Conservation (phyloP, 2,888 invertebrate genomes). For the Raillietiella orientalis region DNA sequence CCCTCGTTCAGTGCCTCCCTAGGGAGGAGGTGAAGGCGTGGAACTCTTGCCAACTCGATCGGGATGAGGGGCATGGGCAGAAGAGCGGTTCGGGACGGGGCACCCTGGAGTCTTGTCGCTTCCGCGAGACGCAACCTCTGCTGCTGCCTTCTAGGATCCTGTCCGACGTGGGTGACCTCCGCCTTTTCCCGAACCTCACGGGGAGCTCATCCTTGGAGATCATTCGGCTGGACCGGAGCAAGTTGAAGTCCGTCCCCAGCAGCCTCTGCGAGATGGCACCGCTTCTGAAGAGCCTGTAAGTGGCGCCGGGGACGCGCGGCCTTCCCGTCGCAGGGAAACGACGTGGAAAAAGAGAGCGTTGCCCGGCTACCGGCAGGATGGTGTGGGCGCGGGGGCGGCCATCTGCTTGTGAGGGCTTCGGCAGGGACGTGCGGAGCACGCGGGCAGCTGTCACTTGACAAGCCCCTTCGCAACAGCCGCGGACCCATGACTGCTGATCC, state of each 20-base stretch:
- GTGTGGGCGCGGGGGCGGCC: neutral
- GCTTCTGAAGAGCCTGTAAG: constrained; percentile 52
- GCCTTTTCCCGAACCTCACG: constrained; percentile 45
- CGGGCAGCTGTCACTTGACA: no score
- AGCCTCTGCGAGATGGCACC: constrained; percentile 43
- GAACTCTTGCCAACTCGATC: no score
- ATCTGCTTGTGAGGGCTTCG: no score
- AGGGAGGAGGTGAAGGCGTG: no score
- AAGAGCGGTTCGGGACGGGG: no score
- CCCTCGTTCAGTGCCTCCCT: no score
- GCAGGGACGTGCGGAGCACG: no score
- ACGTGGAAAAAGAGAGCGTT: neutral
- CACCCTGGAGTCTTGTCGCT: no score
- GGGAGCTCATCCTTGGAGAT: constrained; percentile 43
- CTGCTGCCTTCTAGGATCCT: constrained; percentile 25
- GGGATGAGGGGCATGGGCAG: no score
- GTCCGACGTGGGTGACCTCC: constrained; percentile 47
- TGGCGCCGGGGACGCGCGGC: no score
- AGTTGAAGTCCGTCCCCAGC: constrained; percentile 30
- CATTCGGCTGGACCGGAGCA: constrained; percentile 48
- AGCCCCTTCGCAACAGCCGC: no score
- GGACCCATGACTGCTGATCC: no score
- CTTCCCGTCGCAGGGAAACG: neutral
- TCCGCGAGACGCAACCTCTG: neutral
- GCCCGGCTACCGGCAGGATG: neutral